Evolutionary conservation across 1,140 invertebrate species (phyloP), one percentile per base, ranked within the genome.

Genomic region (Drosophila miranda): DNA sequence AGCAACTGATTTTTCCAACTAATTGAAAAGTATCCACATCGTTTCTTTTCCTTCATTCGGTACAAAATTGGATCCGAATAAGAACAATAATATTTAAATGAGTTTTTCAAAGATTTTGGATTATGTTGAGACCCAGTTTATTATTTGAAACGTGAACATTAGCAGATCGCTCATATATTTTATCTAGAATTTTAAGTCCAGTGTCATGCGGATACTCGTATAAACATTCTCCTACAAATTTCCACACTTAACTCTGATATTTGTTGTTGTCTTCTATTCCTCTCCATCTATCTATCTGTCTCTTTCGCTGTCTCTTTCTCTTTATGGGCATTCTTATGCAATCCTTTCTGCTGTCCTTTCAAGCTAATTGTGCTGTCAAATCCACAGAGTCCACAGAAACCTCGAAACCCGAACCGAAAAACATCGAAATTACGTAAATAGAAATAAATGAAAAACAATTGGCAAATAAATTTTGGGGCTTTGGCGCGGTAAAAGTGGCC

Each of bases 351-450:
- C 55, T 71, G 67, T 78, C 76, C 55, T 63, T 67, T 55, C 41
- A 21, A 50, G 53, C 76, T 79, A 78, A 79, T 78, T 78, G 75
- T 78, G 34, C 70, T 78, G 76, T 69, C 73, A 81, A 73, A 61
- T 77, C 34, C 34, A 38, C 34, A 38, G 34, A 38, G 11, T 13
- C 34, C 34, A 34, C 19, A 19, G 19, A 19, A 19, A 19, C 28
- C 6, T 4, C 34, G 9, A 38, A 38, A 38, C 3, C 38, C 62
- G 46, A 78, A 59, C 26, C 41, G 19, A 56, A 19, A 61, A 62
- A 38, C 54, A 55, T 54, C 19, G 54, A 50, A 50, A 63, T 71
- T 71, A 71, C 55, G 64, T 60, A 71, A 71, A 71, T 50, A 68
- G 66, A 62, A 71, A 42, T 16, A 28, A 34, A 6, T 21, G 30